A percentile compares a stretch with the other conserved stretches of the same genome.
Conservation (phyloP, 2,797 vertebrate genomes). For the Cuculus canorus region DNA sequence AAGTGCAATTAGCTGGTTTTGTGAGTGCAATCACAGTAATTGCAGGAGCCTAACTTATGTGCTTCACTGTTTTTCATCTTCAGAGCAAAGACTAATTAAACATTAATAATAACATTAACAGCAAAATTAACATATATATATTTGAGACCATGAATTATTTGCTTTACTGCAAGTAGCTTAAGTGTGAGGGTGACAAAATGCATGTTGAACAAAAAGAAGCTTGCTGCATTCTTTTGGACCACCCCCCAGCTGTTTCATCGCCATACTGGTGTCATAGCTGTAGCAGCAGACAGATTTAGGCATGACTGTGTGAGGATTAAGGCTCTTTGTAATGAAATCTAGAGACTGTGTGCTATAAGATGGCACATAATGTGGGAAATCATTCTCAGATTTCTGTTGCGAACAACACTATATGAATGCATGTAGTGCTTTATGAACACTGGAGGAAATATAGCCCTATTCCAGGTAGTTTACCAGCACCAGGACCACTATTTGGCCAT, state of each 20-base stretch:
- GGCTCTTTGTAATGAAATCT: slow-evolving; percentile 34
- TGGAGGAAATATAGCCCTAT: background rate
- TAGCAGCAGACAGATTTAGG: slow-evolving; percentile 50
- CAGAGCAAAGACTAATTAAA: slow-evolving; percentile 71
- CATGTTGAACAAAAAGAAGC: slow-evolving; percentile 13
- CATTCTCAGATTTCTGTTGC: background rate
- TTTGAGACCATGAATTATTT: slow-evolving; percentile 68
- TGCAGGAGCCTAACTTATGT: slow-evolving; percentile 67
- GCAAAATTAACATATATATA: slow-evolving; percentile 69
- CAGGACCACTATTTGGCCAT: background rate
- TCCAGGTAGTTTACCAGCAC: background rate
- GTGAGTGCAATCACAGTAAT: slow-evolving; percentile 73
- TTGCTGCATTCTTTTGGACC: slow-evolving; percentile 11
- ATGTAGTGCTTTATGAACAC: rapidly evolving
- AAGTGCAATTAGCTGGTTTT: slow-evolving; percentile 74
- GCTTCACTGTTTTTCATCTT: slow-evolving; percentile 67
- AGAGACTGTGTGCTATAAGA: background rate
- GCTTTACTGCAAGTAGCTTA: slow-evolving; percentile 42
- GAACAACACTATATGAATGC: background rate
- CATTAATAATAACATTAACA: slow-evolving; percentile 67
- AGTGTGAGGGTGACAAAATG: slow-evolving; percentile 45
- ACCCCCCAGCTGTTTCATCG: slow-evolving; percentile 44
- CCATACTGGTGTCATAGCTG: slow-evolving; percentile 6
- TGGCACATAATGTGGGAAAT: background rate
- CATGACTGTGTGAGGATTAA: slow-evolving; percentile 40